These are phyloP conservation scores for Spea bombifrons DNA, from an alignment of 2,113 vertebrate species.

Conservation along the genomic window DNA sequence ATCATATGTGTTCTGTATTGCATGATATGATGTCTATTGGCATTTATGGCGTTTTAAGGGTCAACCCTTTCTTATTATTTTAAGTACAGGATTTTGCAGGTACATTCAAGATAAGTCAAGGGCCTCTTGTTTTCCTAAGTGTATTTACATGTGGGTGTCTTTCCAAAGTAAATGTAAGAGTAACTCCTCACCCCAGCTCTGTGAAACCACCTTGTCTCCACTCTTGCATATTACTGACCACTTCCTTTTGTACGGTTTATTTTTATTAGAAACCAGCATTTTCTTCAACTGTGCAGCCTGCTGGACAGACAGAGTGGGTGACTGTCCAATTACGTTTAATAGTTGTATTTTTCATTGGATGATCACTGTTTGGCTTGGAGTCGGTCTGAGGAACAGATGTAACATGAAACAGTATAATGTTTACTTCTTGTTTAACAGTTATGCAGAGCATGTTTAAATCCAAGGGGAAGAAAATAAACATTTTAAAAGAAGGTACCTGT, in stretches of 20 bases:
- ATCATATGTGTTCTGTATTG: no score
- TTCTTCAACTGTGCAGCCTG: constrained; percentile 70
- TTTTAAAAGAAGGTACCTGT: constrained; percentile 62
- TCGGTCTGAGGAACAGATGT: constrained; percentile 63
- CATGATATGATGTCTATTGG: no score
- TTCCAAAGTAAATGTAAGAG: constrained; percentile 65
- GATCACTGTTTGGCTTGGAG: constrained; percentile 68
- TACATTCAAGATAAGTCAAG: constrained; percentile 21
- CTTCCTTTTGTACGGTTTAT: constrained; percentile 86
- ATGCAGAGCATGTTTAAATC: constrained; percentile 61
- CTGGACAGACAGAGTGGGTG: constrained; percentile 67
- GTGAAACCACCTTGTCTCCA: constrained; percentile 50
- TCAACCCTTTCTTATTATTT: neutral
- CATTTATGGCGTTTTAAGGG: neutral
- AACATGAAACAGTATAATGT: constrained; percentile 65
- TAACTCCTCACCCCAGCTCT: constrained; percentile 45
- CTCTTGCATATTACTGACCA: constrained; percentile 68
- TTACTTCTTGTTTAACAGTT: constrained; percentile 66
- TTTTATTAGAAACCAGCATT: constrained; percentile 86
- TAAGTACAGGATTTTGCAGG: neutral
- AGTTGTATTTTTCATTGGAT: constrained; percentile 67
- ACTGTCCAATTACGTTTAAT: constrained; percentile 67
- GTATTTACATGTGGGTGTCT: constrained; percentile 52
- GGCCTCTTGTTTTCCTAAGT: neutral
- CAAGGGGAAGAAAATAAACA: constrained; percentile 68